Evolutionary conservation across 2,797 vertebrate genomes (phyloP).

Genomic region (Falco biarmicus): DNA sequence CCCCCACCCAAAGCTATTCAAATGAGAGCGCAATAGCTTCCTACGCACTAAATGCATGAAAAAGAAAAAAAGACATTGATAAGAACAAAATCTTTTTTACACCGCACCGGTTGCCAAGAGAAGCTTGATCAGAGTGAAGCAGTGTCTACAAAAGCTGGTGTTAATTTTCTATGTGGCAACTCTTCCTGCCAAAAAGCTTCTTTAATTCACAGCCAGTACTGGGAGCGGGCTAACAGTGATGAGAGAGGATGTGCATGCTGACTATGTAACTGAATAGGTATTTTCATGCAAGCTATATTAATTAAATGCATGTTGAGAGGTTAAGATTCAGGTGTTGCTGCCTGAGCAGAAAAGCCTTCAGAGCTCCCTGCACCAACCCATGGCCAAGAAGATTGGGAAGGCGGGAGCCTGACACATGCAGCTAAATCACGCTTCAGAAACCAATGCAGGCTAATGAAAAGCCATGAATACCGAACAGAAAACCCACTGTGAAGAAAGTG

Average conservation of each 20-base stretch:
- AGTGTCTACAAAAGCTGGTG: slow-evolving; percentile 38
- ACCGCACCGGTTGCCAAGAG: slow-evolving; percentile 38
- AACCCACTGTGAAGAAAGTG: neutral
- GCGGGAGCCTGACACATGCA: neutral
- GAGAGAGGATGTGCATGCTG: neutral
- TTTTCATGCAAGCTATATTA: slow-evolving; percentile 20
- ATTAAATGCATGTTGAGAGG: slow-evolving; percentile 6
- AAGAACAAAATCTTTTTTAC: slow-evolving; percentile 48
- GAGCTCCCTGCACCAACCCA: neutral
- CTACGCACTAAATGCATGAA: slow-evolving; percentile 21
- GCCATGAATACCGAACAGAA: neutral
- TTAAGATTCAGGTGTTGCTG: neutral
- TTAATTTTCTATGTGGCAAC: slow-evolving; percentile 47
- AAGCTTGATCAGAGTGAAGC: slow-evolving; percentile 40
- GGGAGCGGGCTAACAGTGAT: neutral
- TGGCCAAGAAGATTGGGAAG: neutral
- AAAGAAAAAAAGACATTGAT: slow-evolving; percentile 32
- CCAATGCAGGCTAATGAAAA: neutral
- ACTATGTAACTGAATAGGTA: slow-evolving; percentile 37
- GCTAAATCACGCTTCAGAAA: neutral
- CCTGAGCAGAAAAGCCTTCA: neutral
- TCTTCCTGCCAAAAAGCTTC: slow-evolving; percentile 39
- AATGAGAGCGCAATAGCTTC: slow-evolving; percentile 16
- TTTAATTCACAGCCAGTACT: slow-evolving; percentile 38
- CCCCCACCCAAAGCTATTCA: neutral